Conservation (phyloP, 2,888 invertebrate genomes). For the Leptura quadrifasciata region DNA sequence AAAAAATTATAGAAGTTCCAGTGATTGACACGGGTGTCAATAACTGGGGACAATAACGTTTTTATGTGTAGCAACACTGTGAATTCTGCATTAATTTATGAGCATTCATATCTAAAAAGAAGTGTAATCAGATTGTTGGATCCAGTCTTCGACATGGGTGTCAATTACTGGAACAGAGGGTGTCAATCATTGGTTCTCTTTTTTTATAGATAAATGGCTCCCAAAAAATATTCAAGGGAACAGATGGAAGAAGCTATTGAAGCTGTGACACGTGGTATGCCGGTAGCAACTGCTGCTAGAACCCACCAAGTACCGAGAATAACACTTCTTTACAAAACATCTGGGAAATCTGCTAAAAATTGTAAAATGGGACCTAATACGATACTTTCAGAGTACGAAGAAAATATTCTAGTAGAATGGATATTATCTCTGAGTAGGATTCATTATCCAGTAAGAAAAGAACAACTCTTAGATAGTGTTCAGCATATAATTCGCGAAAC, state of each 20-base stretch:
- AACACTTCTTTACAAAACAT: neutral
- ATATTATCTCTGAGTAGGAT: neutral
- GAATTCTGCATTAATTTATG: too few relatives aligned
- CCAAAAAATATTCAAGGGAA: neutral
- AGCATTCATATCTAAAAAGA: too few relatives aligned
- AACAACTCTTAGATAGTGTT: neutral
- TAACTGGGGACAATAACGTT: too few relatives aligned
- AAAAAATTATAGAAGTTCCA: too few relatives aligned
- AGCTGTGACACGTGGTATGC: neutral
- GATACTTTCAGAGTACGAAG: neutral
- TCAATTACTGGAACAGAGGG: too few relatives aligned
- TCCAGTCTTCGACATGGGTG: too few relatives aligned
- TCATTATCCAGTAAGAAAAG: slow-evolving; percentile 5
- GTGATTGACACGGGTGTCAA: too few relatives aligned
- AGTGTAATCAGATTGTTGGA: too few relatives aligned
- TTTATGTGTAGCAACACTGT: too few relatives aligned
- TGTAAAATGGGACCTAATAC: neutral
- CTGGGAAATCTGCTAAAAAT: neutral
- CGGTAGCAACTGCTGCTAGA: neutral
- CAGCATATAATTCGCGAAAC: neutral
- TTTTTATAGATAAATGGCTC: neutral
- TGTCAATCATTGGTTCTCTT: neutral
- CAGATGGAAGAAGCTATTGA: neutral
- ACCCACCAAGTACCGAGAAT: neutral
- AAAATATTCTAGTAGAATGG: neutral